Conservation (phyloP, 2,797 vertebrate species). For the Microctenopoma steveboyesi region DNA sequence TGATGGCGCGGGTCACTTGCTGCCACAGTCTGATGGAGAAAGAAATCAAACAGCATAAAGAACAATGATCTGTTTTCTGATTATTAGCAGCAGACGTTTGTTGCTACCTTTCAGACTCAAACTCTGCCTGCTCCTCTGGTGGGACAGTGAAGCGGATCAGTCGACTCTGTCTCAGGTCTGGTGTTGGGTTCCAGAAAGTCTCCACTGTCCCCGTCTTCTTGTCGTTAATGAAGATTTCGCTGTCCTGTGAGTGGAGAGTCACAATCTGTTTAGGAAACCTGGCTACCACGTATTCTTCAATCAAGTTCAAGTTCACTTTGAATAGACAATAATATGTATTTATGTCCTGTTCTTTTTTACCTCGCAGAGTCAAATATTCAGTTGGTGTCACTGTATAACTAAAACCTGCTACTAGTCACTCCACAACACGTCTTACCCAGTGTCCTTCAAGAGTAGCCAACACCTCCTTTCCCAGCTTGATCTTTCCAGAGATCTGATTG, state of each 20-base stretch:
- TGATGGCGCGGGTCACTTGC: slow-evolving; percentile 96
- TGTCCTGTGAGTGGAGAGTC: slow-evolving; percentile 84
- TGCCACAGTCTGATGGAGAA: slow-evolving; percentile 89
- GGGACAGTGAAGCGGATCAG: slow-evolving; percentile 92
- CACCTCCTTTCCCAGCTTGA: slow-evolving; percentile 97
- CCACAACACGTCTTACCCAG: slow-evolving; percentile 84
- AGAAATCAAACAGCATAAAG: neutral
- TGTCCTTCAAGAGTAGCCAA: slow-evolving; percentile 95
- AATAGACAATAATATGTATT: too few relatives aligned
- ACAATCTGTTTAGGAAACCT: neutral
- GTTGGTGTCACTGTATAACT: too few relatives aligned
- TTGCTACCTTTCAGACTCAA: slow-evolving; percentile 91
- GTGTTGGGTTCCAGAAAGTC: slow-evolving; percentile 94
- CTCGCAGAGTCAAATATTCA: too few relatives aligned
- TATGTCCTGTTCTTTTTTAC: too few relatives aligned
- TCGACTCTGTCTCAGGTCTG: slow-evolving; percentile 90
- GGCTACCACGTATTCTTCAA: neutral
- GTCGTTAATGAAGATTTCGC: slow-evolving; percentile 95
- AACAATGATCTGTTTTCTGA: too few relatives aligned
- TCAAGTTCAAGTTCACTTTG: neutral
- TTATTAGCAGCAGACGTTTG: neutral
- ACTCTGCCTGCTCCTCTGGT: slow-evolving; percentile 92
- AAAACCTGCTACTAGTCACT: neutral
- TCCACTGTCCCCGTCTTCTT: slow-evolving; percentile 92
- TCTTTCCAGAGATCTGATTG: slow-evolving; percentile 96